Conservation (phyloP, 1,140 invertebrate species). For the Eumeta japonica region DNA sequence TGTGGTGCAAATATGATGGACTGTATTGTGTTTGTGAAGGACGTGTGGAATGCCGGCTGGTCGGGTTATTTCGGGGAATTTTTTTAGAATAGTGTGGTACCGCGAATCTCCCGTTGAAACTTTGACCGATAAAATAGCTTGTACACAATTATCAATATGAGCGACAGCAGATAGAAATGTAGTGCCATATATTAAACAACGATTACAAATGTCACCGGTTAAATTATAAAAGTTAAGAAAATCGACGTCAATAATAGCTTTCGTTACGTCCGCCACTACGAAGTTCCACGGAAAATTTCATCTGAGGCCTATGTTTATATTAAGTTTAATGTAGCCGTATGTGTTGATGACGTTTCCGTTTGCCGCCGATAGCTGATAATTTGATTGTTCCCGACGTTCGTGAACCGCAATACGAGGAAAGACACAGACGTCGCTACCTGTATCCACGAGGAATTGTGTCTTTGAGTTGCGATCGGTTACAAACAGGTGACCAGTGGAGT, state of each 20-base stretch:
- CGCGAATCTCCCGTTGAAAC: no score
- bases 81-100: no score
- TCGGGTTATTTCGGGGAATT: conserved; percentile 10
- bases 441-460: no score
- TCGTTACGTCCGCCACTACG: conserved; percentile 20
- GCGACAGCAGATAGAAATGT: no score
- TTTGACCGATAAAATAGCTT: conserved; percentile 1
- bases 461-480: no score
- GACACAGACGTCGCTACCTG: no score
- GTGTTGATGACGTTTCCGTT: conserved; percentile 8
- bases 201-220: conserved; percentile 17
- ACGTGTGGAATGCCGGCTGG: conserved; percentile 4
- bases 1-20: no score
- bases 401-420: conserved; percentile 6
- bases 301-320: conserved; percentile 10
- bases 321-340: conserved; percentile 7
- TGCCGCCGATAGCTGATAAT: conserved; percentile 7
- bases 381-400: conserved; percentile 4
- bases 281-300: conserved; percentile 27
- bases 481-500: neutral
- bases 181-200: conserved; percentile 19
- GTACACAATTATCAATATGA: conserved; percentile 1
- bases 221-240: no score
- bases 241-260: conserved; percentile 32
- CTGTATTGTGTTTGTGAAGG: conserved; percentile 8